Evolutionary conservation across 1,140 invertebrate genomes (phyloP), one percentile per base, ranked within the genome.

Genomic region (Drosophila sucinea): DNA sequence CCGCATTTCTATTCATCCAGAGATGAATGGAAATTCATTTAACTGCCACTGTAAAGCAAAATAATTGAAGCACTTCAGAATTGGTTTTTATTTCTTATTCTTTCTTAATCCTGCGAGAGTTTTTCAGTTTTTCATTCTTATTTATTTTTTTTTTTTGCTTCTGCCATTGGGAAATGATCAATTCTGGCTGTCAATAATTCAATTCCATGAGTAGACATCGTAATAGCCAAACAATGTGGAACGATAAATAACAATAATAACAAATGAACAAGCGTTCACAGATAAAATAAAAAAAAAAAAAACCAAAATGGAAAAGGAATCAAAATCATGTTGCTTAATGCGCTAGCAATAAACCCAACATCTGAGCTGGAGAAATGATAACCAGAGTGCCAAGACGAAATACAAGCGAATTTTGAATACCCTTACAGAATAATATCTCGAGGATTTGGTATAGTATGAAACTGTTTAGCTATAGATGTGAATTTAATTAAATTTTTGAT

Each of bases 241-340:
- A 58, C 66, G 64, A 77, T 74, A 69, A 72, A 70, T 63, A 79
- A 73, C 65, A 73, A 72, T 69, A 69, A 64, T 65, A 66, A 69
- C 67, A 79, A 79, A 79, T 79, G 79, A 75, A 76, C 29, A 44
- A n/a, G 64, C 41, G 44, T 8, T 67, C 54, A 68, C 6, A 51
- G 44, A 51, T 51, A 51, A 51, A 25, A 51, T 27, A 51, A 51
- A 51, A 47, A 44, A 3, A 51, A 51, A 10, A 27, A 51, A 27
- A 51, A 33, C 51, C 33, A n/a, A 64, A 38, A 41, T n/a, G 58
- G 40, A 73, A 44, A 57, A 55, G 3, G 10, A 60, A 68, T 77
- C 77, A 51, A 51, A 51, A 51, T 51, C 44, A 51, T 66, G 25
- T 51, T 40, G 64, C 73, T 67, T 77, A 77, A 77, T 77, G 73